Evolutionary conservation across 2,888 invertebrate genomes (phyloP), one percentile per base, ranked within the genome.

Genomic region (Plagodis dolabraria): DNA sequence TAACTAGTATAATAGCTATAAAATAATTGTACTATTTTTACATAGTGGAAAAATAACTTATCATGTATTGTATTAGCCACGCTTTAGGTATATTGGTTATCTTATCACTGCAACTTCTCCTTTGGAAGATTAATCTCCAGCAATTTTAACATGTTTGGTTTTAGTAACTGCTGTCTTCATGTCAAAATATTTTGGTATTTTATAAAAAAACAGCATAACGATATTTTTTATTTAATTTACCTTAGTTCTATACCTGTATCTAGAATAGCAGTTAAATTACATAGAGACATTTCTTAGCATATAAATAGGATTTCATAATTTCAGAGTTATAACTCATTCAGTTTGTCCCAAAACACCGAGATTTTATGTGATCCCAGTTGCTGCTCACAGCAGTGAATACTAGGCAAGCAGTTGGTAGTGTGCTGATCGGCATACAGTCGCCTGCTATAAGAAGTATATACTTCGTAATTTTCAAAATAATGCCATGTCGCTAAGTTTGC

Each of bases 181-280:
- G 70, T 77, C 71, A 75, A 76, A 22, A 82, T 80, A 82, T 86
- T 86, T 86, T 86, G 85, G 80, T 87, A 86, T 84, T 87, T 87
- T 85, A 79, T 87, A 86, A 80, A 85, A 83, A 85, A 85, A 61
- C 57, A 33, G 47, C 60, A 64, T 64, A 63, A 36, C 45, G 49
- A 12, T 48, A 46, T 50, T 47, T 57, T 58, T 58, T 51, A 55
- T 64, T 62, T 47, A 10, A 6, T 34, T 35, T 1, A 38, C 5
- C 33, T 49, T 0, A 40, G 9, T 10, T 33, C 49, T 49, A n/a
- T n/a, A 22, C 5, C 7, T 10, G 9, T 33, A 10, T 33, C 33
- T 33, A 6, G 22, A 22, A 22, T 22, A 22, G 4, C 22, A 22
- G 22, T 22, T 22, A 22, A 22, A 22, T 22, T 22, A 22, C 22